Base-by-base conservation (phyloP, 2,113 vertebrate species). In the Cardinalis cardinalis region DNA sequence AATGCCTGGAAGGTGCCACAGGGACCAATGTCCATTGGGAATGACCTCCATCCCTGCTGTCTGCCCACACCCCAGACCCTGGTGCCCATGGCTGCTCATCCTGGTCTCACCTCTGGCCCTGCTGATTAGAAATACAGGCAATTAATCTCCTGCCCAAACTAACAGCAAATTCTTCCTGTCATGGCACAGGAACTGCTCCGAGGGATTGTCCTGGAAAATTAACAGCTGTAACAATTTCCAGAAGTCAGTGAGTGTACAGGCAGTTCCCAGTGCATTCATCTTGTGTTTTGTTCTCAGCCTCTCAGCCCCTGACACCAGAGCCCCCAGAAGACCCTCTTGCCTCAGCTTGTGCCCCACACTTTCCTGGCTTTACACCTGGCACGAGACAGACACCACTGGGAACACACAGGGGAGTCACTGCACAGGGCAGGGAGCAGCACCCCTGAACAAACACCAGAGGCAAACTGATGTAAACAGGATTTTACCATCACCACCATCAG, bases 361-460 rank as follows among this genome's bases (percentile, higher is more conserved):
- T 69, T 60, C 71, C 46, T 69, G 61, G 13, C 18, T 69, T 75
- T n/a, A 28, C 28, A 32, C 4, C 25, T 60, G 15, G n/a, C 4
- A 0, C 4, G 34, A 78, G 46, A 21, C 20, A 59, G 36, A 40
- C 2, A 0, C 4, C 1, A 3, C 40, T 1, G 4, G 58, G 74
- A 87, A 55, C 36, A 41, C 32, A 41, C 1, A 0, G 8, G 20
- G 31, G 11, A 75, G 21, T 4, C 17, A 15, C 38, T 53, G 73
- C 69, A 28, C 34, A 12, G 41, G 10, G 6, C 49, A 44, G 55
- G 3, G 34, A 73, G 52, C 19, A 79, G 72, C 84, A 59, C 12
- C 17, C 29, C 72, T 51, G 51, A 23, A 9, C n/a, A 80, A 73
- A 70, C 21, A 65, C 25, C 26, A 44, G 2, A 0, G 28, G 9